These are phyloP conservation scores for Emys orbicularis DNA, from an alignment of 2,797 vertebrate species.

Conservation along the genomic window DNA sequence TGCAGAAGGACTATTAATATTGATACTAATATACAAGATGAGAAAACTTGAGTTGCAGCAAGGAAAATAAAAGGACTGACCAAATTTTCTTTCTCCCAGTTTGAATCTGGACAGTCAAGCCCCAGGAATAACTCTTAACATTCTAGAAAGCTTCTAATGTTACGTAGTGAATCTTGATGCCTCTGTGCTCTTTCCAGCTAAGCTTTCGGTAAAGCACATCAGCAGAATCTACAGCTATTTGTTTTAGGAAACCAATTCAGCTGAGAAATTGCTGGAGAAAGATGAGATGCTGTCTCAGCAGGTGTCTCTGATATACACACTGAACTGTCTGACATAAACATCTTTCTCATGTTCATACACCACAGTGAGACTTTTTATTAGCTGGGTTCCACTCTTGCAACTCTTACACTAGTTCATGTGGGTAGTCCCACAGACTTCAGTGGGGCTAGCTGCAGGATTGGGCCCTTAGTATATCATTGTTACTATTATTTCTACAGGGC, in stretches of 20 bases:
- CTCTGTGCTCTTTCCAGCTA: background rate
- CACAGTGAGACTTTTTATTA: background rate
- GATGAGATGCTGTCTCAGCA: background rate
- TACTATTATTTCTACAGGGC: background rate
- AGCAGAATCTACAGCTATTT: background rate
- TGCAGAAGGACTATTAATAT: background rate
- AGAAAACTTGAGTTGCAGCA: background rate
- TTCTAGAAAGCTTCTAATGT: background rate
- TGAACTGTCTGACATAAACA: background rate
- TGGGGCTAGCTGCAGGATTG: background rate
- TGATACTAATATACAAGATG: background rate
- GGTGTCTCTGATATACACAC: accelerated
- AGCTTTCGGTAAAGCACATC: background rate
- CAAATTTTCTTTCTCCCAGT: background rate
- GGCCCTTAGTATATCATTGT: background rate
- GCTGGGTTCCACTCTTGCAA: background rate
- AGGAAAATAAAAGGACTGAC: background rate
- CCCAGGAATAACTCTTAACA: background rate
- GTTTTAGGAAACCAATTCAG: background rate
- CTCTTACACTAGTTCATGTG: background rate
- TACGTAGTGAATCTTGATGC: background rate
- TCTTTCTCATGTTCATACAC: background rate
- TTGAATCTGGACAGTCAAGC: background rate
- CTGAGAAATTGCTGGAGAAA: background rate
- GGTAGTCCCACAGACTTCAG: background rate